Conservation (phyloP, 92 coral and sea anemone genomes). For the Epizoanthus scotinus region DNA sequence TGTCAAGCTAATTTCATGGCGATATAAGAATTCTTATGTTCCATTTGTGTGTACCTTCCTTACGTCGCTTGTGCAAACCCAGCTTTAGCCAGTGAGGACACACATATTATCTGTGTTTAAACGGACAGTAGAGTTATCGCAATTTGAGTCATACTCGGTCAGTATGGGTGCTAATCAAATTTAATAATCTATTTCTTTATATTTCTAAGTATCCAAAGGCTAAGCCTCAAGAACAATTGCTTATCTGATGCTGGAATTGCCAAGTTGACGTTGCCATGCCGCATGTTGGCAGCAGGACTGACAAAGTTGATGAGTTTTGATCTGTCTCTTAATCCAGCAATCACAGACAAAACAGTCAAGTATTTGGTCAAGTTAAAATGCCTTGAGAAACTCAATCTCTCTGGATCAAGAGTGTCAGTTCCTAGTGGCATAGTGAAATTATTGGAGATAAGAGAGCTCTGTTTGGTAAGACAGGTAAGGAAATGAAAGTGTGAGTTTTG, state of each 20-base stretch:
- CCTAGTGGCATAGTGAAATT: constrained; percentile 56
- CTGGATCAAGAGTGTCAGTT: constrained; percentile 78
- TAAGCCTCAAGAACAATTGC: constrained; percentile 86
- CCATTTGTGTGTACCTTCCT: too few species aligned
- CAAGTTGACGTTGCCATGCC: constrained; percentile 73
- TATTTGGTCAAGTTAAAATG: constrained; percentile 55
- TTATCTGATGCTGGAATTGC: constrained; percentile 77
- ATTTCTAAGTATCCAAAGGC: constrained; percentile 10
- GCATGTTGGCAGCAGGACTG: constrained; percentile 75
- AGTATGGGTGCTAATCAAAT: too few species aligned
- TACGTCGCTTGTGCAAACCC: too few species aligned
- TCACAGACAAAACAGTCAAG: constrained; percentile 63
- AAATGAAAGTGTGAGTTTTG: not conserved
- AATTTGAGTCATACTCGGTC: too few species aligned
- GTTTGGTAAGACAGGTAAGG: constrained; percentile 64
- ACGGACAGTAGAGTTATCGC: too few species aligned
- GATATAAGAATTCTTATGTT: too few species aligned
- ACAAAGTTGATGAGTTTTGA: constrained; percentile 65
- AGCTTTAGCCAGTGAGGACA: not conserved
- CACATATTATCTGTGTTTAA: too few species aligned
- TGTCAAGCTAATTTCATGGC: too few species aligned
- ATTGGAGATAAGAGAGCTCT: constrained; percentile 52
- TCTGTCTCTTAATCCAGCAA: constrained; percentile 71
- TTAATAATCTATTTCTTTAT: too few species aligned
- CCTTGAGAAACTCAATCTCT: constrained; percentile 77